phyloP scores from a whole-genome alignment of 1,140 invertebrate species.

The Aphelenchoides besseyi region DNA sequence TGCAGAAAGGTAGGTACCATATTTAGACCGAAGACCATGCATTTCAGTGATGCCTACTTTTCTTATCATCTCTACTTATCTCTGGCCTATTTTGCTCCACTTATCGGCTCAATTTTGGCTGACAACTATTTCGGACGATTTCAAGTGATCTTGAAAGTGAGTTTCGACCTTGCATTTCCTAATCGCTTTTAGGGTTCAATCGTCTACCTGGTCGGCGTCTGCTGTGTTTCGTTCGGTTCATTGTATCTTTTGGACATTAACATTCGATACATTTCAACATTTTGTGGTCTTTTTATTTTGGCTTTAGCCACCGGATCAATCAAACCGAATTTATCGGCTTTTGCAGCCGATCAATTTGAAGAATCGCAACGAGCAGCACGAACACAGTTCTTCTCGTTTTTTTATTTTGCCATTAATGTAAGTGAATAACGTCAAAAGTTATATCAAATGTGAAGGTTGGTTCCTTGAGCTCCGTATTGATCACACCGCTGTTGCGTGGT shows the following conservation, averaged over 20 bases:
- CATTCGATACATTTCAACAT: slow-evolving; percentile 65
- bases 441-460: no score
- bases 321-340: slow-evolving; percentile 92
- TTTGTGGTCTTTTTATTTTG: slow-evolving; percentile 71
- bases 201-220: slow-evolving; percentile 79
- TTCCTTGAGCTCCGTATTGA: slow-evolving; percentile 63
- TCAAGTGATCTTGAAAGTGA: slow-evolving; percentile 67
- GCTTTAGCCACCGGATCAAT: slow-evolving; percentile 89
- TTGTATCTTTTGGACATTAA: slow-evolving; percentile 50
- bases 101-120: slow-evolving; percentile 81
- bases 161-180: slow-evolving; percentile 59
- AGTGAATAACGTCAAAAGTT: no score
- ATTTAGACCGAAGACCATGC: not conserved
- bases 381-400: slow-evolving; percentile 76
- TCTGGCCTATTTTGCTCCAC: slow-evolving; percentile 81
- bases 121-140: slow-evolving; percentile 83
- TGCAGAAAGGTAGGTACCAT: slow-evolving; percentile 70
- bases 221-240: slow-evolving; percentile 75
- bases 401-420: slow-evolving; percentile 64
- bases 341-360: slow-evolving; percentile 70
- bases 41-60: slow-evolving; percentile 69
- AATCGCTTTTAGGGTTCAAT: slow-evolving; percentile 69
- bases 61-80: slow-evolving; percentile 80
- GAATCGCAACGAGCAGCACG: slow-evolving; percentile 56
- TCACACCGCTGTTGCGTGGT: slow-evolving; percentile 64